A percentile compares a stretch with the other conserved stretches of the same genome.
These are phyloP conservation scores for Drosophila mimica DNA, from an alignment of 2,888 invertebrate species.

Conservation along the genomic window DNA sequence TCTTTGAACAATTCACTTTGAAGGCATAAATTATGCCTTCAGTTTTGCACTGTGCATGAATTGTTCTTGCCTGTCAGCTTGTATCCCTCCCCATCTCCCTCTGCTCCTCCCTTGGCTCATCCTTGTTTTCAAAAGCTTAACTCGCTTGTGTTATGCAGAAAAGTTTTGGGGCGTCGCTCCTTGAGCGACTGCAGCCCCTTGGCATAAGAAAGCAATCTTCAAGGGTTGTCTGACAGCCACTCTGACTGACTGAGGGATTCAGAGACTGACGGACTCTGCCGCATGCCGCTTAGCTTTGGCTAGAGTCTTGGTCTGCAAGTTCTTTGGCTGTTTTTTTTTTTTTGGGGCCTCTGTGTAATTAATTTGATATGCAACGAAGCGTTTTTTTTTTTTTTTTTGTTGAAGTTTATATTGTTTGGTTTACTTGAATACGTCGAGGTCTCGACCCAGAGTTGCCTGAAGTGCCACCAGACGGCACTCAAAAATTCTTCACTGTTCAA, in stretches of 20 bases:
- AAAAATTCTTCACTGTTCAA: conserved; percentile 43
- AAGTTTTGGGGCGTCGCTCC: conserved; percentile 54
- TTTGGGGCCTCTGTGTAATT: conserved; percentile 64
- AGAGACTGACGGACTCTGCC: conserved; percentile 13
- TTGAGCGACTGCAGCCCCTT: conserved; percentile 61
- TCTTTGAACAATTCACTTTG: conserved; percentile 79
- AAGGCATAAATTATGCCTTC: conserved; percentile 81
- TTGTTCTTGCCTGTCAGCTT: conserved; percentile 66
- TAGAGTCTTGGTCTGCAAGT: conserved; percentile 28
- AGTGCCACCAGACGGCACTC: conserved; percentile 57
- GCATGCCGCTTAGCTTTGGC: conserved; percentile 25
- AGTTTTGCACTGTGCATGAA: conserved; percentile 74
- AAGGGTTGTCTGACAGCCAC: conserved; percentile 75
- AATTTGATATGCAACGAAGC: conserved; percentile 81
- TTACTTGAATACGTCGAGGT: conserved; percentile 67
- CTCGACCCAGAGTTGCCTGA: conserved; percentile 64
- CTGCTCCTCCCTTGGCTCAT: conserved; percentile 6
- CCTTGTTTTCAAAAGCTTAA: conserved; percentile 56
- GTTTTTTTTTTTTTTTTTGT: conserved; percentile 52
- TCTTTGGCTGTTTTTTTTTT: conserved; percentile 27
- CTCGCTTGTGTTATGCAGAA: conserved; percentile 68
- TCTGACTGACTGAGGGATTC: conserved; percentile 24
- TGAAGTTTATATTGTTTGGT: conserved; percentile 79
- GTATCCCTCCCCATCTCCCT: conserved; percentile 22
- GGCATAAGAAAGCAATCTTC: conserved; percentile 77